Evolutionary conservation across 1,140 invertebrate genomes (phyloP).

Genomic region (Pollicipes pollicipes): DNA sequence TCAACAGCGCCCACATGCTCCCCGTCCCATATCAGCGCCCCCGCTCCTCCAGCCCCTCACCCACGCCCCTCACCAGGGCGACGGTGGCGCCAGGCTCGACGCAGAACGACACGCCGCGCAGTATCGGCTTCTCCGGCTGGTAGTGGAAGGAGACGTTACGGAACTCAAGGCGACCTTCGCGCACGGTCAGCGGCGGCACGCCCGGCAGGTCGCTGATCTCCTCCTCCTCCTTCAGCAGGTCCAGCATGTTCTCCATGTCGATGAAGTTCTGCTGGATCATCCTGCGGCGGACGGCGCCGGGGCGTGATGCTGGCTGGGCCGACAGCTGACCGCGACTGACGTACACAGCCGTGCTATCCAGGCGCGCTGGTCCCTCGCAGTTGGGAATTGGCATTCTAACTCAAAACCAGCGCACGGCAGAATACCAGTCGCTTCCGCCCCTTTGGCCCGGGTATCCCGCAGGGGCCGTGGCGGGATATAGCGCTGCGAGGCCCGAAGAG

Average conservation of each 20-base stretch:
- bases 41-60: not conserved
- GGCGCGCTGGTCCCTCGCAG: too few relatives aligned
- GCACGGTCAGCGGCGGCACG: slow-evolving; percentile 48
- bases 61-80: slow-evolving; percentile 50
- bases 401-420: too few relatives aligned
- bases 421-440: too few relatives aligned
- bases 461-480: too few relatives aligned
- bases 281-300: slow-evolving; percentile 31
- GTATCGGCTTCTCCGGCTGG: slow-evolving; percentile 53
- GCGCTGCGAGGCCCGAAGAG: too few relatives aligned
- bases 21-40: not conserved
- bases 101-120: slow-evolving; percentile 67
- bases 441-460: too few relatives aligned
- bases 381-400: too few relatives aligned
- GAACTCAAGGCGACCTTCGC: slow-evolving; percentile 67
- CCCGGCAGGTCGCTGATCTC: slow-evolving; percentile 51
- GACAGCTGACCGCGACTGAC: too few relatives aligned
- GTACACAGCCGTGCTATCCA: too few relatives aligned
- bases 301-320: too few relatives aligned
- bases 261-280: slow-evolving; percentile 93
- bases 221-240: slow-evolving; percentile 63
- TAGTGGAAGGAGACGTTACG: slow-evolving; percentile 78
- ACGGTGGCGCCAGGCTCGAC: slow-evolving; percentile 77
- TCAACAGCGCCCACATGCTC: too few relatives aligned
- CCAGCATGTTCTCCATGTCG: slow-evolving; percentile 99